These are phyloP conservation scores for Sympetrum striolatum DNA, from an alignment of 2,888 invertebrate species.

Conservation along the genomic window DNA sequence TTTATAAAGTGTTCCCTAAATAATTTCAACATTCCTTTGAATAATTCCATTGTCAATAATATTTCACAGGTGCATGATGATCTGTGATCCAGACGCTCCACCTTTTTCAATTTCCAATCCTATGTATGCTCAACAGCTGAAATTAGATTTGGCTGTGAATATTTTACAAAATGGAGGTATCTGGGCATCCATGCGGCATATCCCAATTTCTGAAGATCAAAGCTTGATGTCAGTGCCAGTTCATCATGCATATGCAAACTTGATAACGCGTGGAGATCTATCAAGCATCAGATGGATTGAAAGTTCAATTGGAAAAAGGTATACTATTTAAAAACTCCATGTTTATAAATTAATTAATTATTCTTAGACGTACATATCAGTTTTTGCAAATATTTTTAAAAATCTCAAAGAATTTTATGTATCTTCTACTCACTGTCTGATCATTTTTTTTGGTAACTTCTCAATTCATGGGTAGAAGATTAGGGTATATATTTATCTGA, in stretches of 20 bases:
- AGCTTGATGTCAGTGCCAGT: constrained; percentile 57
- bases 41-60: not conserved
- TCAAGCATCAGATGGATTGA: constrained; percentile 86
- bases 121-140: constrained; percentile 71
- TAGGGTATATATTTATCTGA: too few species aligned
- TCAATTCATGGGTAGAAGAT: too few species aligned
- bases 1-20: not conserved
- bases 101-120: constrained; percentile 69
- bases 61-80: constrained; percentile 66
- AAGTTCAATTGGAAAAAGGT: constrained; percentile 62
- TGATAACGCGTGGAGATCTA: constrained; percentile 81
- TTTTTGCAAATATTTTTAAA: too few species aligned
- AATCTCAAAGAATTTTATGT: too few species aligned
- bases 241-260: constrained; percentile 80
- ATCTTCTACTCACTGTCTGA: too few species aligned
- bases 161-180: constrained; percentile 73
- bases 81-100: constrained; percentile 67
- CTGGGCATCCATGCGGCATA: constrained; percentile 84
- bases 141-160: constrained; percentile 80
- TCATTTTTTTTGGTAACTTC: too few species aligned
- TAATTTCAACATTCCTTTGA: too few species aligned
- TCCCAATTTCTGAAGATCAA: constrained; percentile 58
- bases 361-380: too few species aligned
- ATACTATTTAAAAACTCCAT: not conserved
- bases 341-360: too few species aligned